Conservation (phyloP, 2,113 vertebrate species). For the Orthonyx spaldingii region DNA sequence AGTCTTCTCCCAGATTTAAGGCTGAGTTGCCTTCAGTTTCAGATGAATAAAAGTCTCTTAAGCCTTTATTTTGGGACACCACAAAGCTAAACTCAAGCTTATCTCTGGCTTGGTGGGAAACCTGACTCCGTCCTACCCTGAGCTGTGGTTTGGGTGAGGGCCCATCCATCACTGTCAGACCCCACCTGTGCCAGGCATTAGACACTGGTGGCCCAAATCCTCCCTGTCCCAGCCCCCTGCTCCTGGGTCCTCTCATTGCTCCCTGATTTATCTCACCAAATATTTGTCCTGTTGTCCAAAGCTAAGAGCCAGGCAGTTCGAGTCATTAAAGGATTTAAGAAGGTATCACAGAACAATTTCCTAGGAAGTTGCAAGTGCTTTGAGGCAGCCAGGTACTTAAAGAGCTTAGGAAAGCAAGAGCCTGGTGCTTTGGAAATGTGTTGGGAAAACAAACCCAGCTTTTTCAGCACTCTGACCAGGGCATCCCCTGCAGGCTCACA, state of each 20-base stretch:
- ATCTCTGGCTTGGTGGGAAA: background rate
- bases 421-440: background rate
- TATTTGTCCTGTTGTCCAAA: background rate
- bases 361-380: background rate
- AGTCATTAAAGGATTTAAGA: background rate
- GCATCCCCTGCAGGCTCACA: background rate
- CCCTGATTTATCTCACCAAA: background rate
- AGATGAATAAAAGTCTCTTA: background rate
- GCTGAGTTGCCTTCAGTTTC: background rate
- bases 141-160: background rate
- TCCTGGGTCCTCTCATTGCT: background rate
- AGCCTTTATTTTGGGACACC: background rate
- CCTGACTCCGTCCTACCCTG: background rate
- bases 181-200: background rate
- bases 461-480: background rate
- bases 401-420: background rate
- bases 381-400: background rate
- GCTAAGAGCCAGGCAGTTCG: background rate
- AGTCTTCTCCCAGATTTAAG: background rate
- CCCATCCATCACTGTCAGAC: constrained; percentile 28
- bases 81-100: background rate
- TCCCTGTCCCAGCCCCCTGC: background rate
- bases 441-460: background rate
- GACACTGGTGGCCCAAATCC: background rate
- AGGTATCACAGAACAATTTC: background rate